These are phyloP conservation scores for Larimichthys crocea DNA, from an alignment of 2,113 vertebrate species.

Conservation along the genomic window DNA sequence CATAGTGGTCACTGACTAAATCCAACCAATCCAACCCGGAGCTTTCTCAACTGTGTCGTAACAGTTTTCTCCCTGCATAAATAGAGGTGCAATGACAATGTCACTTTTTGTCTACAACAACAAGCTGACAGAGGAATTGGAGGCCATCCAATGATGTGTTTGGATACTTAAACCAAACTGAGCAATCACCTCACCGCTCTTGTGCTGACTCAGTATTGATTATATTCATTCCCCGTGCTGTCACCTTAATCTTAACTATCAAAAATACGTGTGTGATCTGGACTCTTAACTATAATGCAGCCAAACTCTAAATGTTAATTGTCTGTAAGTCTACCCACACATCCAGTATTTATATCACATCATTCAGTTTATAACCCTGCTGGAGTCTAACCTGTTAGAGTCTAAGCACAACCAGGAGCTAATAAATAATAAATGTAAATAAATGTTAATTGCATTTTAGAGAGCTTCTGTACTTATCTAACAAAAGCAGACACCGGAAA, in stretches of 20 bases:
- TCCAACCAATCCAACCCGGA: slow-evolving; percentile 11
- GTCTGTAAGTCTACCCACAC: background rate
- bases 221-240: too few relatives aligned
- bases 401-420: background rate
- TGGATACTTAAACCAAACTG: too few relatives aligned
- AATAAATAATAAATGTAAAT: slow-evolving; percentile 14
- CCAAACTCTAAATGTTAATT: background rate
- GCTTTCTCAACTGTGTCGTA: background rate
- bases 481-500: background rate
- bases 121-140: background rate
- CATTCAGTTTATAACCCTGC: background rate
- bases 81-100: background rate
- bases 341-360: background rate
- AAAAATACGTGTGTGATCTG: background rate
- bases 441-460: background rate
- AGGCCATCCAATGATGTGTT: background rate
- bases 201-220: background rate
- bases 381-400: slow-evolving; percentile 10
- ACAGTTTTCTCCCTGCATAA: background rate
- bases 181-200: background rate
- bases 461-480: slow-evolving; percentile 9
- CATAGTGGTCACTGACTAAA: slow-evolving; percentile 19
- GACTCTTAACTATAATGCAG: background rate
- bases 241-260: background rate
- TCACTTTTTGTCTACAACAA: background rate